Conservation (phyloP, 2,888 invertebrate species). For the Tetranychus truncatus region DNA sequence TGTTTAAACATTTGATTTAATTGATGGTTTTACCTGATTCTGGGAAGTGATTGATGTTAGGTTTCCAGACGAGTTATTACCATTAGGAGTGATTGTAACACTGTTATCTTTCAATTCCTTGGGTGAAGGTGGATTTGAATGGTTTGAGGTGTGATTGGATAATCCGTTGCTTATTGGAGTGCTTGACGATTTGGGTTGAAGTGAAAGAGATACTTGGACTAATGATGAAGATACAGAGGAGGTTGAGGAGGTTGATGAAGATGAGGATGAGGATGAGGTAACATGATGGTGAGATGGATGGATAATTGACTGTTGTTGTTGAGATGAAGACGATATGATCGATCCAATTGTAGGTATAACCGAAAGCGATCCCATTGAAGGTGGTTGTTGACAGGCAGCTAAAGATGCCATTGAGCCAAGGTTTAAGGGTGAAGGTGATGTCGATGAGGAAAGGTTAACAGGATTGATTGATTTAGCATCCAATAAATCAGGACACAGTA, state of each 20-base stretch:
- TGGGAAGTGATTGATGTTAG: background rate
- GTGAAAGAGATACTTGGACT: background rate
- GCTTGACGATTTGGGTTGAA: background rate
- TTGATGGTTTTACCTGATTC: background rate
- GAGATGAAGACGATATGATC: background rate
- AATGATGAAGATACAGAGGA: conserved; percentile 15
- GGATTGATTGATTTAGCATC: background rate
- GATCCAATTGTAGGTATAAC: background rate
- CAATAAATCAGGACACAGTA: background rate
- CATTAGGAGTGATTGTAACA: background rate
- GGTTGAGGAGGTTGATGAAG: conserved; percentile 20
- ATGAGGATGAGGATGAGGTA: background rate
- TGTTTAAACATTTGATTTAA: background rate
- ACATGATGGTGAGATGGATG: background rate
- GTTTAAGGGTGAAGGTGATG: background rate
- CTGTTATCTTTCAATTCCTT: background rate
- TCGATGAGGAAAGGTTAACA: background rate
- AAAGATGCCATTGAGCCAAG: background rate
- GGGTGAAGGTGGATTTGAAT: background rate
- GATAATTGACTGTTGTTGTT: conserved; percentile 17
- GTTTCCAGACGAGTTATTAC: background rate
- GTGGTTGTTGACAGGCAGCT: background rate
- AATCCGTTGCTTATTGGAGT: background rate
- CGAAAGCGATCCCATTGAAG: background rate
- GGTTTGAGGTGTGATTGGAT: background rate